Conservation (phyloP, 2,888 invertebrate species). For the Cantharis rufa region DNA sequence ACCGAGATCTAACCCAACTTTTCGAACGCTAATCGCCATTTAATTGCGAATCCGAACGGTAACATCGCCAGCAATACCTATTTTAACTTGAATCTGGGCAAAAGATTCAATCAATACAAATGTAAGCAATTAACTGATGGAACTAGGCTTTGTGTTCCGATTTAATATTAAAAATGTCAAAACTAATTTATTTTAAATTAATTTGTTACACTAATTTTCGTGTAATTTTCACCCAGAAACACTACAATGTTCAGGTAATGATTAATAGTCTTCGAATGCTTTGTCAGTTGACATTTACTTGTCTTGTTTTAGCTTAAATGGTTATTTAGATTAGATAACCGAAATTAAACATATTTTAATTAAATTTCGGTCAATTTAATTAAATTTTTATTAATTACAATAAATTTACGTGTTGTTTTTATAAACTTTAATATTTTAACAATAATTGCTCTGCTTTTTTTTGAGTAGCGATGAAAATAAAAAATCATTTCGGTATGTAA, state of each 20-base stretch:
- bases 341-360: background rate
- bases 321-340: background rate
- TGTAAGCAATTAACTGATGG: background rate
- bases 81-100: background rate
- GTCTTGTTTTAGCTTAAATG: background rate
- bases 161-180: background rate
- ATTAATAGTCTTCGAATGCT: background rate
- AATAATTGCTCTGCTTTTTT: too few relatives aligned
- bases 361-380: background rate
- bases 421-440: too few relatives aligned
- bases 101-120: background rate
- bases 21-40: background rate
- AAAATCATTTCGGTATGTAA: background rate
- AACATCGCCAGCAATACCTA: background rate
- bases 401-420: background rate
- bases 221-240: background rate
- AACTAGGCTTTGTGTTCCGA: background rate
- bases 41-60: background rate
- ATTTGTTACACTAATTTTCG: background rate
- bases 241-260: background rate
- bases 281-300: background rate
- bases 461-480: too few relatives aligned
- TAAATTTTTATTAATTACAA: background rate
- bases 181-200: background rate
- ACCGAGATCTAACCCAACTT: background rate